Evolutionary conservation across 2,888 invertebrate species (phyloP), one percentile per base, ranked within the genome.

Genomic region (Troilus luridus): DNA sequence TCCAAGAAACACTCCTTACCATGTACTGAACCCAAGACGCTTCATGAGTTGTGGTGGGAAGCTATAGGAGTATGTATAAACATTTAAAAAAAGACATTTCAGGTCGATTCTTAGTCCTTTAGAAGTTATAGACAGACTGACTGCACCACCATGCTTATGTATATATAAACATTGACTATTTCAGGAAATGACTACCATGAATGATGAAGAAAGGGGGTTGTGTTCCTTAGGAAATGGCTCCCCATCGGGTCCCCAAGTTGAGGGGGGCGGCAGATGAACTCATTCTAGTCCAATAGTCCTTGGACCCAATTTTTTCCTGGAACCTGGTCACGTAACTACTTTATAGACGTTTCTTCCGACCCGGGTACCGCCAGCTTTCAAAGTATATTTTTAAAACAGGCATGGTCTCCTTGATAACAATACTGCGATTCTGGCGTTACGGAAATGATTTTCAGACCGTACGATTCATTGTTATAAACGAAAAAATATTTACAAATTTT

Each of bases 291-390:
- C 72, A 77, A 77, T 77, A 41, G 72, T 77, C 72, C 72, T 19
- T 17, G 17, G 7, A 19, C 72, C 72, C 72, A 77, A 77, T 77
- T 77, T 77, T 77, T 77, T 77, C 72, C 41, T 77, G 72, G 41
- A 77, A 77, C 72, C 72, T 77, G 41, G 72, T 77, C 72, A 77
- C 72, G 72, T 77, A 77, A 77, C 27, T 17, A 77, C 27, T 77
- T 77, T 77, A 77, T 77, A 77, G 72, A 77, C 72, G 72, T 77
- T 77, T 77, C 72, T 77, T 77, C 72, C 41, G 41, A 41, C 8
- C 72, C 27, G 17, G 17, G 1, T 41, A 41, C 27, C 72, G 72
- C 7, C 72, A 77, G 72, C 27, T 41, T 41, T 41, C 41, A 21
- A 8, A 41, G 17, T 27, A 77, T 41, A 77, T 77, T 77, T 77